Base-by-base conservation (phyloP, 2,888 invertebrate species). In the Chrysotoxum bicinctum region DNA sequence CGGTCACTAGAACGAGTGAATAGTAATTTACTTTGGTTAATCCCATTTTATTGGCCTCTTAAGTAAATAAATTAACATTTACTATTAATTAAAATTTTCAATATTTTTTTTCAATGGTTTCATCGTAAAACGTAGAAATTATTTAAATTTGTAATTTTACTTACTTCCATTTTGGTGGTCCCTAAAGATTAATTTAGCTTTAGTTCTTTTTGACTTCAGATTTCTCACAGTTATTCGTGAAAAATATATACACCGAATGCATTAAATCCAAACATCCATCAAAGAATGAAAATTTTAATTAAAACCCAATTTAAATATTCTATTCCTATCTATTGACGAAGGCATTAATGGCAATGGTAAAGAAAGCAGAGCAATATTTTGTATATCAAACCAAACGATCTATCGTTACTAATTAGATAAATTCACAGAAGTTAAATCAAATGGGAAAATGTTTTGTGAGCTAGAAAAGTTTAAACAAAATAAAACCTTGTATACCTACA, bases 291-390 rank as follows among this genome's bases (percentile, higher is more conserved):
- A 14, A 64, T 19, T 14, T 30, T 23, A 64, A 37, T 40, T 21
- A 60, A 7, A 32, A 56, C 1, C 19, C 3, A 32, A n/a, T 5
- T 9, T 2, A 16, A 32, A 12, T 5, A 32, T 32, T 56, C 56
- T 14, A 14, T n/a, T 23, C 21, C 1, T 12, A 2, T 32, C 1
- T 16, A 43, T 30, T 10, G 10, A 26, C 10, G 3, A 32, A 16
- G 6, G 37, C 19, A 35, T 58, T 19, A 32, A 54, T 54, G 16
- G 5, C 9, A 14, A 21, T 58, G 14, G 8, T 23, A 8, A 32
- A 64, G 1, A 45, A 64, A 26, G 9, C 64, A 64, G 62, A 43
- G 62, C 64, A 45, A 62, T 40, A 14, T 40, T 40, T 43, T 26
- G 12, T 26, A n/a, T 62, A 10, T 62, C 8, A 9, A 45, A 16